Conservation (phyloP, 1,140 invertebrate genomes). For the Formica selysi region DNA sequence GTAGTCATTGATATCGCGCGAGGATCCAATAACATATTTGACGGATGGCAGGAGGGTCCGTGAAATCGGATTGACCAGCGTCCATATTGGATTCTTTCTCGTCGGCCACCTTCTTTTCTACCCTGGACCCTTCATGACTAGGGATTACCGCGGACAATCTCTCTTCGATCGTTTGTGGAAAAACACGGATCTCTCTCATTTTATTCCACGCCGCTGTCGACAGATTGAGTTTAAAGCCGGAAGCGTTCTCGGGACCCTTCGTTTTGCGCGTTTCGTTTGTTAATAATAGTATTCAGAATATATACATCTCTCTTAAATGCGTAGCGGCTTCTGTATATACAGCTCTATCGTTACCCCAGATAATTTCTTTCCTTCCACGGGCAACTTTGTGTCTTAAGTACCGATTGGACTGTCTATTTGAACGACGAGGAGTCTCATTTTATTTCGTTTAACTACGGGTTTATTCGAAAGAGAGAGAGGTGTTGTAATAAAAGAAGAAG, state of each 20-base stretch:
- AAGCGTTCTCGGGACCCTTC: background rate
- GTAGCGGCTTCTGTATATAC: background rate
- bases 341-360: slow-evolving; percentile 15
- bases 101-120: slow-evolving; percentile 32
- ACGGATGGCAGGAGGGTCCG: slow-evolving; percentile 78
- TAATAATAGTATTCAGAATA: slow-evolving; percentile 14
- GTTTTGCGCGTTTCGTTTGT: background rate
- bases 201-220: slow-evolving; percentile 42
- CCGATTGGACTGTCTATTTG: slow-evolving; percentile 62
- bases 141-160: slow-evolving; percentile 68
- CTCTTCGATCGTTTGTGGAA: slow-evolving; percentile 56
- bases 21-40: slow-evolving; percentile 85
- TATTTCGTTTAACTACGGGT: slow-evolving; percentile 62
- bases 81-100: slow-evolving; percentile 81
- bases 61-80: slow-evolving; percentile 85
- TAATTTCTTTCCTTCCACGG: slow-evolving; percentile 32
- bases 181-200: slow-evolving; percentile 63
- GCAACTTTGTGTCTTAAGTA: slow-evolving; percentile 59
- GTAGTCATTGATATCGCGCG: slow-evolving; percentile 73
- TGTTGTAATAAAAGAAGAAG: slow-evolving; percentile 34
- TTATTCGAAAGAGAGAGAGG: slow-evolving; percentile 45
- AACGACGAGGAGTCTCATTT: slow-evolving; percentile 70
- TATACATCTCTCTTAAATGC: background rate
- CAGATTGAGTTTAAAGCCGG: slow-evolving; percentile 50
- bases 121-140: slow-evolving; percentile 36